phyloP scores from a whole-genome alignment of 2,797 vertebrate genomes.

The Eupleurogrammus muticus region DNA sequence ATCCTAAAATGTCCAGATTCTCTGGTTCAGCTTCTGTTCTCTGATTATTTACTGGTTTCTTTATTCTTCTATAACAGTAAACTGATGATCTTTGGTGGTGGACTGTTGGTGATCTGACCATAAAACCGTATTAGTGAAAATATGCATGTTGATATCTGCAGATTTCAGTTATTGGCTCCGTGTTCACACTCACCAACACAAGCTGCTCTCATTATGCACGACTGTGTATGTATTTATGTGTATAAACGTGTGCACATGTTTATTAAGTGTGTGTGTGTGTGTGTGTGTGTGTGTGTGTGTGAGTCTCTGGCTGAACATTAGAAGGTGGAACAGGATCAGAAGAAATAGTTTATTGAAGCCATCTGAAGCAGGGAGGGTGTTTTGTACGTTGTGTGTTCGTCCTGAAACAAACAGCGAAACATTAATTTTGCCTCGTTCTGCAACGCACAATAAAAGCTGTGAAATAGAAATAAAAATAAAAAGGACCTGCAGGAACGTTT shows the following conservation, averaged over 20 bases:
- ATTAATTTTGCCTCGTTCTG: conserved; percentile 16
- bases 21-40: too few relatives aligned
- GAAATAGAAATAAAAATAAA: not conserved
- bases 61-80: too few relatives aligned
- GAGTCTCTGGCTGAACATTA: conserved; percentile 60
- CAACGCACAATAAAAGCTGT: conserved; percentile 16
- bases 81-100: too few relatives aligned
- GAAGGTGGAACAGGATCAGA: conserved; percentile 64
- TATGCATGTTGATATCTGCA: too few relatives aligned
- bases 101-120: too few relatives aligned
- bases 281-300: conserved; percentile 2
- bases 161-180: not conserved
- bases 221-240: conserved; percentile 3
- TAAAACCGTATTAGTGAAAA: not conserved
- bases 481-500: not conserved
- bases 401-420: conserved; percentile 48
- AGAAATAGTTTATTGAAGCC: conserved; percentile 70
- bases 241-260: not conserved
- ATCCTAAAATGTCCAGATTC: too few relatives aligned
- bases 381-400: conserved; percentile 52
- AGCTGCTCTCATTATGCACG: not conserved
- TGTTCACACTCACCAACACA: not conserved
- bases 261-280: not conserved
- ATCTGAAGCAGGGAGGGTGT: conserved; percentile 58
- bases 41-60: too few relatives aligned